These are phyloP conservation scores for Megalurothrips usitatus DNA, from an alignment of 2,888 invertebrate species.

Conservation along the genomic window DNA sequence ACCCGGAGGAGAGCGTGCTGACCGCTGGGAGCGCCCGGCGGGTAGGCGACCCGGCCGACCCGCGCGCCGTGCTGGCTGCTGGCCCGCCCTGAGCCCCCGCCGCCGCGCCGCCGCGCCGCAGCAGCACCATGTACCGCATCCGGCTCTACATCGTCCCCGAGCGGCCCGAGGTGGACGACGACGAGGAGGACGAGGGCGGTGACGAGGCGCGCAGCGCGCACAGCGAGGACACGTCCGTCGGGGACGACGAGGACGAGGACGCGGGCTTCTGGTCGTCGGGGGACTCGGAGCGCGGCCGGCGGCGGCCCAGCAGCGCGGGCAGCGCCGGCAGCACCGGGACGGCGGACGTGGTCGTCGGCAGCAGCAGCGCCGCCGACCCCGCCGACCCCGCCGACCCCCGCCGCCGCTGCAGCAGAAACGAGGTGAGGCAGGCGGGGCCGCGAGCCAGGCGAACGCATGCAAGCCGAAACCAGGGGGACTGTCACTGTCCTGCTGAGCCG, in stretches of 20 bases:
- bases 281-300: conserved; percentile 21
- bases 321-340: not conserved
- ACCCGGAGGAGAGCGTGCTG: too few species aligned
- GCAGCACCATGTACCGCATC: conserved; percentile 7
- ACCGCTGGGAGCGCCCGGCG: too few species aligned
- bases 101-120: not conserved
- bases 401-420: not conserved
- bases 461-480: too few species aligned
- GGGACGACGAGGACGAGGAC: conserved; percentile 8
- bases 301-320: not conserved
- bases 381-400: not conserved
- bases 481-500: too few species aligned
- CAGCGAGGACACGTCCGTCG: not conserved
- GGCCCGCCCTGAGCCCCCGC: not conserved
- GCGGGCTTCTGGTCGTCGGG: conserved; percentile 7
- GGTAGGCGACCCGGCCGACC: too few species aligned
- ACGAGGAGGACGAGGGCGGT: not conserved
- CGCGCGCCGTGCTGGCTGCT: too few species aligned
- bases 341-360: not conserved
- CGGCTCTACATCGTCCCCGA: conserved; percentile 16
- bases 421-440: too few species aligned
- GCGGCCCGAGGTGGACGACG: not conserved
- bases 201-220: not conserved
- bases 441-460: too few species aligned
- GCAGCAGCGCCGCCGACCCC: not conserved